A percentile compares a stretch with the other conserved stretches of the same genome.
phyloP scores from a whole-genome alignment of 2,113 vertebrate genomes.

The Platichthys flesus region DNA sequence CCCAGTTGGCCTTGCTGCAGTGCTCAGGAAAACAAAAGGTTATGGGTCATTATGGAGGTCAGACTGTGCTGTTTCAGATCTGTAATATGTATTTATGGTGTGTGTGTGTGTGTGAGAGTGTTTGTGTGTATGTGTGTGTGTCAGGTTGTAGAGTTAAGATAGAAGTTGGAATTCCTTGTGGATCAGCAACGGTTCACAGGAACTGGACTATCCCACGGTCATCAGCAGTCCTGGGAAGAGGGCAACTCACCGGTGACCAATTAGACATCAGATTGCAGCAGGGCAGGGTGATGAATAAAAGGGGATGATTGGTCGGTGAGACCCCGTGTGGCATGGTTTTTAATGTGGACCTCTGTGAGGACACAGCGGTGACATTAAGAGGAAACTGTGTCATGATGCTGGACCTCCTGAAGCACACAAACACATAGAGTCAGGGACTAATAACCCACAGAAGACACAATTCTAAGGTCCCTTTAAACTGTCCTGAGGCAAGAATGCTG shows the following conservation, averaged over 20 bases:
- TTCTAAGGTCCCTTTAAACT: conserved; percentile 1
- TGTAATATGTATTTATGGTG: conserved; percentile 36
- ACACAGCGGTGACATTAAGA: conserved; percentile 86
- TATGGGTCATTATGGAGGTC: conserved; percentile 32
- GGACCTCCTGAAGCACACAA: conserved; percentile 62
- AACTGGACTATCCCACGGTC: conserved; percentile 81
- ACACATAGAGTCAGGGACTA: conserved; percentile 17
- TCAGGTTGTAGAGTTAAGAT: conserved; percentile 4
- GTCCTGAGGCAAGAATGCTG: conserved; percentile 22
- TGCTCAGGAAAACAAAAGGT: conserved; percentile 56
- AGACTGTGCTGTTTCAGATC: conserved; percentile 16
- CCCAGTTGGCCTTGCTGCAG: conserved; percentile 40
- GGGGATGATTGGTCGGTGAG: conserved; percentile 83
- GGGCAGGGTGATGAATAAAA: conserved; percentile 84
- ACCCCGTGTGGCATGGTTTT: conserved; percentile 83
- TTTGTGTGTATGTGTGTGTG: conserved; percentile 12
- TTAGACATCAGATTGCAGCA: conserved; percentile 87
- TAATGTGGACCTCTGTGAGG: conserved; percentile 86
- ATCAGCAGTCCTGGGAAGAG: conserved; percentile 85
- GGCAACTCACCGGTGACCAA: conserved; percentile 92
- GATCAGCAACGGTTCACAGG: conserved; percentile 77
- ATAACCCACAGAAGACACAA: conserved; percentile 47
- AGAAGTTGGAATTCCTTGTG: conserved; percentile 50
- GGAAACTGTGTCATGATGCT: conserved; percentile 53
- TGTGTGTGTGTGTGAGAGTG: conserved; percentile 13